A percentile compares a stretch with the other conserved stretches of the same genome.
Conservation (phyloP, 2,888 invertebrate species). For the Caenorhabditis imperialis region DNA sequence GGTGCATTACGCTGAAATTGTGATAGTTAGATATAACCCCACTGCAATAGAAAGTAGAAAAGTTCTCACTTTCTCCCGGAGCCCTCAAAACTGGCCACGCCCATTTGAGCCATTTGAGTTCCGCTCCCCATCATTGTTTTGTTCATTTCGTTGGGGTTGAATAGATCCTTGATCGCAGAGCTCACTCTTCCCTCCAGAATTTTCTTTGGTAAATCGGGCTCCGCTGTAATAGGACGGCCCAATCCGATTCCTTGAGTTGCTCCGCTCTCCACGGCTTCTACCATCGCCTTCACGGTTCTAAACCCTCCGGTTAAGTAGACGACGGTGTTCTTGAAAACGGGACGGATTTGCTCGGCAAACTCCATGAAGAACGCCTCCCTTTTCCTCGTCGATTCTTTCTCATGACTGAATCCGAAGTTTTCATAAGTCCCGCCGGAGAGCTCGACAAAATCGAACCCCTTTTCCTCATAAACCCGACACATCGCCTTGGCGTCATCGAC, state of each 20-base stretch:
- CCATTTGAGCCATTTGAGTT: conserved; percentile 62
- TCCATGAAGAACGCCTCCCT: conserved; percentile 69
- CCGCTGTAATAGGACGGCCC: conserved; percentile 64
- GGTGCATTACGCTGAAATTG: conserved; percentile 24
- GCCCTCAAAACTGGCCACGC: conserved; percentile 42
- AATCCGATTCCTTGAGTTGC: conserved; percentile 67
- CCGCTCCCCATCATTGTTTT: conserved; percentile 35
- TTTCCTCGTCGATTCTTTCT: conserved; percentile 61
- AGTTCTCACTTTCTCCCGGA: conserved; percentile 27
- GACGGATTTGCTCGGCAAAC: conserved; percentile 60
- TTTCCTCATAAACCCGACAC: conserved; percentile 40
- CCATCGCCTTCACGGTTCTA: conserved; percentile 66
- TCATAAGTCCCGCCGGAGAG: conserved; percentile 70
- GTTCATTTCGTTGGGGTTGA: conserved; percentile 50
- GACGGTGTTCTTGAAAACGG: conserved; percentile 49
- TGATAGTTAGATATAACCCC: background rate
- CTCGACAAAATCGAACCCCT: conserved; percentile 70
- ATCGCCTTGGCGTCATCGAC: conserved; percentile 63
- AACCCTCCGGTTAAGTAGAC: conserved; percentile 71
- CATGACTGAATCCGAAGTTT: conserved; percentile 45
- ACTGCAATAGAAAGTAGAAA: background rate
- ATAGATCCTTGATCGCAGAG: conserved; percentile 40
- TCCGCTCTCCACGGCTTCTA: conserved; percentile 53
- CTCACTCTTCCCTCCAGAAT: conserved; percentile 48
- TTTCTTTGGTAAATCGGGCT: conserved; percentile 68